phyloP scores from a whole-genome alignment of 2,888 invertebrate species.

The Onchidella celtica region DNA sequence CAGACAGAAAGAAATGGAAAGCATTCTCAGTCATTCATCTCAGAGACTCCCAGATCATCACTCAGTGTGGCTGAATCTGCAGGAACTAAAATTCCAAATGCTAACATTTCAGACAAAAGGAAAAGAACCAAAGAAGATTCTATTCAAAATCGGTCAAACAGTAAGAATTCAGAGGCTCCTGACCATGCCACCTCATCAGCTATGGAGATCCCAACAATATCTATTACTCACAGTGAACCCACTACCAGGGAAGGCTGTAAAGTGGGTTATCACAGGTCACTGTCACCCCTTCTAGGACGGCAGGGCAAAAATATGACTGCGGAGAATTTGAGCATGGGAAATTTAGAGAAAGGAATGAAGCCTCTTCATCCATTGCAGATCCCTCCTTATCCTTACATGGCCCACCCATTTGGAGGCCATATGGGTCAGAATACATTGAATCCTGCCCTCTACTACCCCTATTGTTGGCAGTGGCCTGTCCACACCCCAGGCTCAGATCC shows the following conservation, averaged over 20 bases:
- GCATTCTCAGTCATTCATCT: neutral
- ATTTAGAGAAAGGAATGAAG: constrained; percentile 1
- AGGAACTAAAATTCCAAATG: too few species aligned
- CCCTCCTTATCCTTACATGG: constrained; percentile 22
- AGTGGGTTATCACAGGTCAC: neutral
- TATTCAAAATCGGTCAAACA: too few species aligned
- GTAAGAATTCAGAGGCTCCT: too few species aligned
- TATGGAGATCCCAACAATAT: neutral
- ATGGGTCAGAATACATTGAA: neutral
- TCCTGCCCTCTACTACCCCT: constrained; percentile 14
- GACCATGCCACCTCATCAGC: constrained; percentile 8
- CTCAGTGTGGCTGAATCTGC: too few species aligned
- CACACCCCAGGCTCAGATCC: constrained; percentile 27
- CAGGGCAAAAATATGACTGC: neutral
- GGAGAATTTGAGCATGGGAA: neutral
- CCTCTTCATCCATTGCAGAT: constrained; percentile 38
- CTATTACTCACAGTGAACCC: neutral
- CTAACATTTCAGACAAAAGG: too few species aligned
- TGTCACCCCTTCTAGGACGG: neutral
- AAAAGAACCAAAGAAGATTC: too few species aligned
- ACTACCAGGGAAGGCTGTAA: neutral
- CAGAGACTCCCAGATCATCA: constrained; percentile 20
- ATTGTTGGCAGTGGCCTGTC: constrained; percentile 38
- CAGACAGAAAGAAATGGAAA: too few species aligned
- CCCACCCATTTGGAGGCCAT: neutral